Base-by-base conservation (phyloP, 2,797 vertebrate species). In the Sebastes vulpes region DNA sequence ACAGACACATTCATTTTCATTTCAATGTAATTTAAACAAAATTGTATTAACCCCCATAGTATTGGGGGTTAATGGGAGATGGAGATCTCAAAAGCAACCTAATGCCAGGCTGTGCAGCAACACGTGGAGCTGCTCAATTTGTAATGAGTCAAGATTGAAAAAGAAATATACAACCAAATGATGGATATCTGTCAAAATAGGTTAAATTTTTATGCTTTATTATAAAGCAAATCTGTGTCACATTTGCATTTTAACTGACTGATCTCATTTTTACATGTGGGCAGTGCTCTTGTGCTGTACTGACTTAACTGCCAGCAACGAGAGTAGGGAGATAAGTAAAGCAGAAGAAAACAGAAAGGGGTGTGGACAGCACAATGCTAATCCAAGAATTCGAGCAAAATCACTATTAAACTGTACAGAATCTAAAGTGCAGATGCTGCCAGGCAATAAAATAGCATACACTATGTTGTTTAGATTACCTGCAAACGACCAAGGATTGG, bases 231-330 rank as follows among this genome's bases (percentile, higher is more conserved):
- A 5, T 26, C 2, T 53, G 4, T 4, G 23, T 26, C 21, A 50
- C 4, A 35, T 59, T 52, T 63, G 12, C 4, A 52, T 26, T 74
- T 54, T n/a, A 52, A 71, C 4, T 23, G 11, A 28, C n/a, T 52
- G 12, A 32, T 38, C 10, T 82, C 50, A 77, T 80, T 53, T 71
- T 54, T 54, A 57, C 77, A 70, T 67, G 77, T 79, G 50, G 75
- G 63, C 31, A 63, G 67, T 31, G 75, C 23, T 60, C 57, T 87
- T 73, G 56, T 50, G 57, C 65, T 86, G 74, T 60, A 74, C 67
- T 77, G 85, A 87, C 81, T 95, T 94, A 94, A 95, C 93, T 75
- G 92, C 82, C 85, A 87, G 32, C 60, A 82, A 82, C 42, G 76
- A 79, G 67, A 85, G 65, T 3, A 42, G 56, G 9, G 38, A 82